phyloP scores from a whole-genome alignment of 2,113 vertebrate species.

The Zootoca vivipara region DNA sequence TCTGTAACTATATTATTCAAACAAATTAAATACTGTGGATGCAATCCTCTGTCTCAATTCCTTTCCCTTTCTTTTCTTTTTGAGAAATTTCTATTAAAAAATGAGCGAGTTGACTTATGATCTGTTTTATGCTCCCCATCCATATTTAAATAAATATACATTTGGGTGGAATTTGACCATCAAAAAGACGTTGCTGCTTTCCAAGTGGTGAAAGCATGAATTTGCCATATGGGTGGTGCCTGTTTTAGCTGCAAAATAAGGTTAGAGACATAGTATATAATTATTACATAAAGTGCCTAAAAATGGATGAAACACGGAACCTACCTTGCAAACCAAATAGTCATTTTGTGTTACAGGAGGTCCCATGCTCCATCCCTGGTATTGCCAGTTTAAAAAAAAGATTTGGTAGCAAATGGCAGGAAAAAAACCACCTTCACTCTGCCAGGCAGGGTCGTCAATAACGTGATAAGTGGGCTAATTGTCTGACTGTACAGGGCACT shows the following conservation, averaged over 20 bases:
- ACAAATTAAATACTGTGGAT: slow-evolving; percentile 95
- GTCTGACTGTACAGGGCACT: no score
- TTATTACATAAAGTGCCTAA: no score
- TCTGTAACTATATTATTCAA: slow-evolving; percentile 96
- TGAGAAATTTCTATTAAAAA: not conserved
- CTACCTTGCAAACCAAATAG: no score
- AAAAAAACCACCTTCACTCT: no score
- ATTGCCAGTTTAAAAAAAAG: no score
- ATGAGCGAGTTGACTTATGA: not conserved
- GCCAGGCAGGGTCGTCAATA: no score
- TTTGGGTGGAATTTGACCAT: not conserved
- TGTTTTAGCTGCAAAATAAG: not conserved
- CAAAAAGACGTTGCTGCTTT: not conserved
- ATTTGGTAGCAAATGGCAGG: no score
- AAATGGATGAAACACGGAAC: no score
- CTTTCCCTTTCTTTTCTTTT: not conserved
- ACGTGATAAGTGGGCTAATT: no score
- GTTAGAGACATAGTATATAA: no score
- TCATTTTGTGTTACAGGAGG: no score
- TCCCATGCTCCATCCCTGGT: no score
- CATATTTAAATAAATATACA: not conserved
- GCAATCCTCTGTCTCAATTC: slow-evolving; percentile 64
- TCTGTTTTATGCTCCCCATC: not conserved
- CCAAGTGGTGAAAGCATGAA: not conserved
- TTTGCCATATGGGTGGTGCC: not conserved